phyloP scores from a whole-genome alignment of 2,113 vertebrate genomes.

The Phalacrocorax pelagicus region DNA sequence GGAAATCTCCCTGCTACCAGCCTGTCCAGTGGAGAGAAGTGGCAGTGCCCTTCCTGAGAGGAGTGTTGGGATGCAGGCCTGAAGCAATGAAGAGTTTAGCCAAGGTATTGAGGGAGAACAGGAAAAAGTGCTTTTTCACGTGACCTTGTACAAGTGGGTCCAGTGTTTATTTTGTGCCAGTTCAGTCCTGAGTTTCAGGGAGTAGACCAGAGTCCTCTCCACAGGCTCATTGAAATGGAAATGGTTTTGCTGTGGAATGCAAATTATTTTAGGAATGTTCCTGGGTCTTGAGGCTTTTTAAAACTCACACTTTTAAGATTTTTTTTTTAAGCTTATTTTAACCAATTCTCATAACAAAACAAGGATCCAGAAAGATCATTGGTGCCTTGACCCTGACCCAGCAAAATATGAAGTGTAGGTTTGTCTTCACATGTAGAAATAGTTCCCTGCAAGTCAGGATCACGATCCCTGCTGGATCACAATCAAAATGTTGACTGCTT shows the following conservation, averaged over 20 bases:
- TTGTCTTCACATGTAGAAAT: neutral
- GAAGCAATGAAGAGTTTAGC: neutral
- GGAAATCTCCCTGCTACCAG: neutral
- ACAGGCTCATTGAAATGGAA: slow-evolving; percentile 68
- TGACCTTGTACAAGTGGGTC: neutral
- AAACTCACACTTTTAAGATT: slow-evolving; percentile 9
- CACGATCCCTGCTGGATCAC: neutral
- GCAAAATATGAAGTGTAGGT: slow-evolving; percentile 2
- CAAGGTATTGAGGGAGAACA: neutral
- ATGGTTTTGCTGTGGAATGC: slow-evolving; percentile 64
- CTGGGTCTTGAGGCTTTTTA: slow-evolving; percentile 42
- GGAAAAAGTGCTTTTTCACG: slow-evolving; percentile 10
- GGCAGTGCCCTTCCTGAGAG: neutral
- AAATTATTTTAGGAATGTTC: slow-evolving; percentile 69
- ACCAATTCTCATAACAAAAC: neutral
- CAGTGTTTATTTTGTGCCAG: slow-evolving; percentile 3
- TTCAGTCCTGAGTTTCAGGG: neutral
- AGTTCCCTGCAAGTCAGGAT: neutral
- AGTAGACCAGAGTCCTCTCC: slow-evolving; percentile 19
- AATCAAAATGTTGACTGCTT: slow-evolving; percentile 32
- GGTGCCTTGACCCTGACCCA: neutral
- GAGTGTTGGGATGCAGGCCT: neutral
- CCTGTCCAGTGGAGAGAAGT: neutral
- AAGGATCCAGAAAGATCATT: neutral
- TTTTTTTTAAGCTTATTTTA: slow-evolving; percentile 4